Base-by-base conservation (phyloP, 2,113 vertebrate genomes). In the Crotophaga sulcirostris region DNA sequence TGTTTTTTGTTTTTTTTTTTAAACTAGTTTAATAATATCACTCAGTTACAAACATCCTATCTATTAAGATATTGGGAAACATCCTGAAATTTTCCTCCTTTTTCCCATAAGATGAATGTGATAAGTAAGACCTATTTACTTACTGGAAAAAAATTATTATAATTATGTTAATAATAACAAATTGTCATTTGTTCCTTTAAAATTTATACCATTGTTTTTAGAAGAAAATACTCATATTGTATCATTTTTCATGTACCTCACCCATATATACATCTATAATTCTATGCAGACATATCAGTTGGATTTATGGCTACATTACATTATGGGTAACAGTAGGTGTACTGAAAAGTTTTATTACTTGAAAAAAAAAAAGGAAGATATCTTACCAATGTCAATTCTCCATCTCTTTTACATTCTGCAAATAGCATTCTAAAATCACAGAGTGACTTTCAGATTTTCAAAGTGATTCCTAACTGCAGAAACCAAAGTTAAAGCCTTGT, bases 21-120 rank as follows among this genome's bases (percentile, higher is more conserved):
- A 66, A 73, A 11, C 6, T n/a, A 3, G 16, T 78, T 77, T 73
- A 68, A 52, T 20, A 47, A 44, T 47, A 72, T 18, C 4, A 67
- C 24, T 76, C 15, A 10, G 6, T 58, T 80, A 15, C 8, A 72
- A 72, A 47, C 54, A 54, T 17, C 4, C 4, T 56, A 26, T 16
- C 26, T n/a, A 19, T 62, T 13, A 67, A 51, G 31, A 28, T 4
- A 44, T 4, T 36, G 6, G 18, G 24, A 79, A 80, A 76, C 11
- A 63, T 52, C 13, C 20, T 58, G 36, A 79, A 73, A 44, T 49
- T 75, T 42, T 79, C 17, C 33, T 88, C 12, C 28, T 5, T 83
- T 64, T 6, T 1, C 3, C 9, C 18, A 15, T 29, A 49, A 67
- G 13, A 49, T 19, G 24, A 82, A 47, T 12, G 4, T 1, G 1